Percentiles rank a stretch among this genome's conserved stretches.
Conservation (phyloP, 2,888 invertebrate species). For the Microctonus hyperodae region DNA sequence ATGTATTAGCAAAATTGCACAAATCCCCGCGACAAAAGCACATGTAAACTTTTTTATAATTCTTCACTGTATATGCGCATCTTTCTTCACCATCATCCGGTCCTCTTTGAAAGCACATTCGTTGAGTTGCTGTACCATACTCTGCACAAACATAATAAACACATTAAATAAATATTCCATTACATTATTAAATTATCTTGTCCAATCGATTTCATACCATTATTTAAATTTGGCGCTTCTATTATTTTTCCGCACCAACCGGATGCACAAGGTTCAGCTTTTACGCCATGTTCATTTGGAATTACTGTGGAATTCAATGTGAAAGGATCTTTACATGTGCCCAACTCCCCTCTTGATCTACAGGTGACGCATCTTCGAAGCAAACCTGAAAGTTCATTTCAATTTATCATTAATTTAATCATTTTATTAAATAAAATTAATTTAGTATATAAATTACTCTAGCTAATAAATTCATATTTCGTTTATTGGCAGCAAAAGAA, state of each 20-base stretch:
- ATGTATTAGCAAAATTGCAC: conserved; percentile 70
- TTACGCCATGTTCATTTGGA: conserved; percentile 74
- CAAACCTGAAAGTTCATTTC: conserved; percentile 65
- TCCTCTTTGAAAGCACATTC: conserved; percentile 85
- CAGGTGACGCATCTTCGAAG: conserved; percentile 82
- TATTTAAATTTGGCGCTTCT: conserved; percentile 80
- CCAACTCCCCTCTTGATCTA: conserved; percentile 85
- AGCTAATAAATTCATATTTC: too few species aligned
- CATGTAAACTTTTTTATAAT: conserved; percentile 84
- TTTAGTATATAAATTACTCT: too few species aligned
- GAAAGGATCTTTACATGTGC: conserved; percentile 89
- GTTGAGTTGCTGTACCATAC: conserved; percentile 85
- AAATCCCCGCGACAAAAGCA: conserved; percentile 91
- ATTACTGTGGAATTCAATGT: conserved; percentile 79
- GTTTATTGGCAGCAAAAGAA: neutral
- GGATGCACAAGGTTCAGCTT: conserved; percentile 82
- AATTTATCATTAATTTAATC: conserved; percentile 20
- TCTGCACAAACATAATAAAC: conserved; percentile 66
- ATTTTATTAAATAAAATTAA: neutral
- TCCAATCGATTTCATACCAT: conserved; percentile 67
- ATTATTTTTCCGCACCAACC: conserved; percentile 94
- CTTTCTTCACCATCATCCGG: conserved; percentile 90
- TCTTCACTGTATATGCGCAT: conserved; percentile 86
- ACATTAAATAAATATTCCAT: neutral
- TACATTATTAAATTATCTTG: neutral